These are phyloP conservation scores for Drosophila vallismaia DNA, from an alignment of 2,888 invertebrate species.

Conservation along the genomic window DNA sequence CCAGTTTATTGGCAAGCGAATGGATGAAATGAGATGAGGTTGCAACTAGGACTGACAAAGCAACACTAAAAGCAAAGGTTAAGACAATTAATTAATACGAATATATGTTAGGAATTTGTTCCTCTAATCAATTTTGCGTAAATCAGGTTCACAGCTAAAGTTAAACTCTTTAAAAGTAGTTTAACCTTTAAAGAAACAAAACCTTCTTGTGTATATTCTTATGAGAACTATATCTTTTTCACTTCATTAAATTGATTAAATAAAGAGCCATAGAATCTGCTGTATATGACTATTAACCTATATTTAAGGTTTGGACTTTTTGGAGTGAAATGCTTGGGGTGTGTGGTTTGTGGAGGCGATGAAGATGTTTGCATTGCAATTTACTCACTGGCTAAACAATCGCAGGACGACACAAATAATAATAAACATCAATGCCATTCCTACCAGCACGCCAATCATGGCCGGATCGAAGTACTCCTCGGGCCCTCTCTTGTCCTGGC, in stretches of 20 bases:
- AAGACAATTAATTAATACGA: background rate
- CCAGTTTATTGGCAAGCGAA: slow-evolving; percentile 50
- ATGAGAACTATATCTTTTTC: too few relatives aligned
- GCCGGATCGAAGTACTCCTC: slow-evolving; percentile 92
- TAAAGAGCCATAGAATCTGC: too few relatives aligned
- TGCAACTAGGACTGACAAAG: background rate
- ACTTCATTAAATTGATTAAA: too few relatives aligned
- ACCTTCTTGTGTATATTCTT: too few relatives aligned
- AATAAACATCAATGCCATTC: slow-evolving; percentile 96
- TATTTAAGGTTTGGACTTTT: slow-evolving; percentile 18
- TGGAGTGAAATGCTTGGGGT: slow-evolving; percentile 4
- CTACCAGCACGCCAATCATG: slow-evolving; percentile 95
- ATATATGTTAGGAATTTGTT: background rate
- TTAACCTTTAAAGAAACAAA: too few relatives aligned
- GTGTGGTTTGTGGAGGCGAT: slow-evolving; percentile 33
- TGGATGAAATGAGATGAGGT: slow-evolving; percentile 1
- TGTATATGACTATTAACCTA: slow-evolving; percentile 11
- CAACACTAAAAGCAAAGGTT: background rate
- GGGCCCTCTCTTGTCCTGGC: slow-evolving; percentile 87
- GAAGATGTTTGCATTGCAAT: slow-evolving; percentile 72
- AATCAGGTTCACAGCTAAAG: too few relatives aligned
- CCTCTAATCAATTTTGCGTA: too few relatives aligned
- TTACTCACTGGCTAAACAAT: slow-evolving; percentile 94
- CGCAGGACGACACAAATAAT: slow-evolving; percentile 96
- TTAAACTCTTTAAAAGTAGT: too few relatives aligned